Base-by-base conservation (phyloP, 2,888 invertebrate genomes). In the Chrysolina oricalcia region DNA sequence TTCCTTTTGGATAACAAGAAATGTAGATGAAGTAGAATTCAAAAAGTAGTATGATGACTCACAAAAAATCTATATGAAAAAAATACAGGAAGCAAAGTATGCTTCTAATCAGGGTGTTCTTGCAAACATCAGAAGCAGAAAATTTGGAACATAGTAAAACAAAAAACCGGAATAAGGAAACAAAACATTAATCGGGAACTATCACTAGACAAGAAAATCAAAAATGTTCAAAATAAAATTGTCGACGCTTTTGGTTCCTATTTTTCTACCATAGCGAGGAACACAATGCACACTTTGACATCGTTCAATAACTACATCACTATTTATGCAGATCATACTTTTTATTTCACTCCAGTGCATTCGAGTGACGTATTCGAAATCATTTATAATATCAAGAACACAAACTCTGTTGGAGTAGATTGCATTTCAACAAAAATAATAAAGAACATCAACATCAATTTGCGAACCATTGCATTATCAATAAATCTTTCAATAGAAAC, bases 31-130 rank as follows among this genome's bases (percentile, higher is more conserved):
- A 3, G 17, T 21, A 19, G 21, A 46, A 65, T 65, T 13, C 43
- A 65, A 65, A 43, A 19, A 43, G 17, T 65, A n/a, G 17, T 43
- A 65, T 65, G 46, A 65, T 65, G 46, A 65, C 3, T 43, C 43
- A 23, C 41, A 43, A 40, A 65, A 65, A 65, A 41, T 19, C 6
- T 41, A 65, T 19, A 43, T 41, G 46, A 65, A 43, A 15, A 65
- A 65, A 43, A 65, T 43, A 65, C 65, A 65, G 41, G 65, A 65
- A 43, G 46, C 65, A 65, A 65, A 65, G 43, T 65, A 65, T 65
- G 65, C 65, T 43, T 65, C 43, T 65, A 65, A 65, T 65, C 65
- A 65, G 11, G 65, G 65, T 65, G 43, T 43, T 65, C 46, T 65
- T 17, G 65, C 65, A 65, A 65, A 65, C 46, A 65, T 65, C 43